Evolutionary conservation across 2,113 vertebrate genomes (phyloP).

Genomic region (Gobio gobio): DNA sequence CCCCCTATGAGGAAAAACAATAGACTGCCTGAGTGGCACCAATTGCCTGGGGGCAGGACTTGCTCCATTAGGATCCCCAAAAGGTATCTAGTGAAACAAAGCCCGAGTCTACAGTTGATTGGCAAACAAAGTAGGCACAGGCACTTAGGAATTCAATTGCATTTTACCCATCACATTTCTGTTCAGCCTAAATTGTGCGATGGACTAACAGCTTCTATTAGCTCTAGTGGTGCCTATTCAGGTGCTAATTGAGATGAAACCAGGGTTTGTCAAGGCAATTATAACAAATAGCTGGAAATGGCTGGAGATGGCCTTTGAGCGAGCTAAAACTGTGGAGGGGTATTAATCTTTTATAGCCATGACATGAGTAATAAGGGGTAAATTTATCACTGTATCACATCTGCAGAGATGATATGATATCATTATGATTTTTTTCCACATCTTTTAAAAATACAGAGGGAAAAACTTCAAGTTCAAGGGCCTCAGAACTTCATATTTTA

Average conservation of each 20-base stretch:
- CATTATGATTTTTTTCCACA: conserved; percentile 79
- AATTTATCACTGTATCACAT: conserved; percentile 92
- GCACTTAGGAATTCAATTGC: conserved; percentile 68
- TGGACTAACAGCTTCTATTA: conserved; percentile 89
- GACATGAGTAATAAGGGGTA: conserved; percentile 93
- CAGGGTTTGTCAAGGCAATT: conserved; percentile 95
- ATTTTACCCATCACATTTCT: conserved; percentile 68
- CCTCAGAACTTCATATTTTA: conserved; percentile 69
- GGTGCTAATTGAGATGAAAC: conserved; percentile 96
- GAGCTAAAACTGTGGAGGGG: conserved; percentile 85
- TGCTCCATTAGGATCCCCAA: conserved; percentile 66
- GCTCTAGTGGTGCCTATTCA: conserved; percentile 88
- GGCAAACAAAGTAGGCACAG: conserved; percentile 65
- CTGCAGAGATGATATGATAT: conserved; percentile 91
- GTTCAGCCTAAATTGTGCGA: conserved; percentile 71
- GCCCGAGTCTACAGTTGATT: conserved; percentile 59
- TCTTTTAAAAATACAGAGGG: conserved; percentile 79
- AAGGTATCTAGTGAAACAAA: conserved; percentile 64
- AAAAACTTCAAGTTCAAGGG: conserved; percentile 85
- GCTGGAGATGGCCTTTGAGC: conserved; percentile 91
- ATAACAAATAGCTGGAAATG: conserved; percentile 95
- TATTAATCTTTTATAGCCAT: conserved; percentile 91
- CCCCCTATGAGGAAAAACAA: conserved; percentile 60
- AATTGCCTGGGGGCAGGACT: conserved; percentile 58
- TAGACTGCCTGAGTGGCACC: conserved; percentile 62